phyloP scores from a whole-genome alignment of 2,888 invertebrate genomes.

The Cryptocephalus moraei region DNA sequence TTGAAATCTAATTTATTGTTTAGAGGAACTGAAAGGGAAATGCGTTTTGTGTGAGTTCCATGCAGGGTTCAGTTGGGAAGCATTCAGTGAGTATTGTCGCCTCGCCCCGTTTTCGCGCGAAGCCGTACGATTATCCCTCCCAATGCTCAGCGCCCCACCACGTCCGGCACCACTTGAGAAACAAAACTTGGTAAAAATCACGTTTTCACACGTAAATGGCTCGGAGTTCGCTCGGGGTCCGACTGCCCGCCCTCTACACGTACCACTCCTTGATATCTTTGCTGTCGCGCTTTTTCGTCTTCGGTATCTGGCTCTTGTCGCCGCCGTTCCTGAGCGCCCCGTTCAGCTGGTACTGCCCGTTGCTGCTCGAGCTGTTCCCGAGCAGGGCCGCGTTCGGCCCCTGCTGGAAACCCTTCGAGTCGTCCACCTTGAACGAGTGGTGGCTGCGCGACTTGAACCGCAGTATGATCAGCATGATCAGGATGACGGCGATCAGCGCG shows the following conservation, averaged over 20 bases:
- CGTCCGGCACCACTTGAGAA: not conserved
- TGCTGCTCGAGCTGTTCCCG: constrained; percentile 47
- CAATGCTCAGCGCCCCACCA: not conserved
- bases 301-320: constrained; percentile 34
- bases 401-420: constrained; percentile 62
- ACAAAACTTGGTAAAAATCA: not conserved
- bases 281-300: constrained; percentile 58
- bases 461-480: constrained; percentile 81
- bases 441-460: constrained; percentile 81
- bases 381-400: constrained; percentile 72
- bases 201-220: not conserved
- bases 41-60: no score
- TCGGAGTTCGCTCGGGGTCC: constrained; percentile 5
- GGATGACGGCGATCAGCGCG: constrained; percentile 79
- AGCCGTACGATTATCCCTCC: not conserved
- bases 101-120: not conserved
- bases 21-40: no score
- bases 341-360: constrained; percentile 41
- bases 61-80: no score
- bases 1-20: no score
- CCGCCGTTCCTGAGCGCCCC: constrained; percentile 44
- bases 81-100: no score
- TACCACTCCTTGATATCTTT: constrained; percentile 97
- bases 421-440: constrained; percentile 88
- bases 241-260: constrained; percentile 52